Percentiles rank a stretch among this genome's conserved stretches.
Evolutionary conservation across 1,140 invertebrate species (phyloP).

Genomic region (Pseudomyrmex gracilis): DNA sequence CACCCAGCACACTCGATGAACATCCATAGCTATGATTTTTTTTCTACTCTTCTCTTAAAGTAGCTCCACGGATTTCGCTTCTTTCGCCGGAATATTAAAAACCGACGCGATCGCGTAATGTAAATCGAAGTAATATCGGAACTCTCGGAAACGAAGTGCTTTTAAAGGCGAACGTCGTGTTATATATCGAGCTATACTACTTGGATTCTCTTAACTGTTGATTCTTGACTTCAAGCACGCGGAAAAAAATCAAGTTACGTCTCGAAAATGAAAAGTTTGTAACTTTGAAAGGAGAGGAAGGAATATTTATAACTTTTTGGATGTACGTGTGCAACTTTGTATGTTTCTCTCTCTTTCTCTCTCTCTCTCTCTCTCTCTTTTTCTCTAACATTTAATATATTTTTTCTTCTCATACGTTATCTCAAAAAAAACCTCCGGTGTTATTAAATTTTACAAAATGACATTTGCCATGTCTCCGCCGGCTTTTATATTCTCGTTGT

Average conservation of each 20-base stretch:
- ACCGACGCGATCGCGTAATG: neutral
- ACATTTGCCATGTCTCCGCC: neutral
- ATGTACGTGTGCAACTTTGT: too few species aligned
- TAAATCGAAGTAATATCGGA: slow-evolving; percentile 16
- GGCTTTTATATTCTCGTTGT: too few species aligned
- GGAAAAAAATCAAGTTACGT: neutral
- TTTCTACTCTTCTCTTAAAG: slow-evolving; percentile 16
- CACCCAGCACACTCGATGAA: too few species aligned
- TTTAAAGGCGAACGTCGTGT: neutral
- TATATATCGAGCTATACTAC: neutral
- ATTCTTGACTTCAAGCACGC: neutral
- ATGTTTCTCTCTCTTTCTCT: too few species aligned
- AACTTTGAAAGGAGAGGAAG: too few species aligned
- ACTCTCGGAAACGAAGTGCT: neutral
- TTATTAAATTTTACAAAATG: neutral
- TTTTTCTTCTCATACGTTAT: too few species aligned
- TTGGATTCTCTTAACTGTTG: neutral
- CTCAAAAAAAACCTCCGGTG: too few species aligned
- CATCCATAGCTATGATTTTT: neutral
- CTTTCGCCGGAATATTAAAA: slow-evolving; percentile 21
- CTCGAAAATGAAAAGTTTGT: too few species aligned
- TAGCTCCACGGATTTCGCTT: slow-evolving; percentile 31
- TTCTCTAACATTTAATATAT: too few species aligned
- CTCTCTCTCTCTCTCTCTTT: too few species aligned
- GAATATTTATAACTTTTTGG: too few species aligned